Evolutionary conservation across 2,113 vertebrate species (phyloP).

Genomic region (Rhynchomys soricoides): DNA sequence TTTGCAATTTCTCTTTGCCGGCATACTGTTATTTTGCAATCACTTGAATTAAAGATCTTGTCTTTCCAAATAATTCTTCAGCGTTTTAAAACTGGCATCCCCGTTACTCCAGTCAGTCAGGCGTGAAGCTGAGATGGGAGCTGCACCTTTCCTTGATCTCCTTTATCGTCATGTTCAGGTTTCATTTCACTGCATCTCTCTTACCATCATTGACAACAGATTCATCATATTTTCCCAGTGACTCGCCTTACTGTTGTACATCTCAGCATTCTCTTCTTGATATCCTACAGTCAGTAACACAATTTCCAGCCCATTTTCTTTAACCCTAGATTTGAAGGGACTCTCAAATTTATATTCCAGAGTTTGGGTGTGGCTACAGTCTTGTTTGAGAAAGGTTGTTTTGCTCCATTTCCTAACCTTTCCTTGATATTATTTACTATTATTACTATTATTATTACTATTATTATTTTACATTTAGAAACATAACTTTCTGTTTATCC

Average conservation of each 20-base stretch:
- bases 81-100: slow-evolving; percentile 15
- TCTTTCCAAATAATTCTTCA: slow-evolving; percentile 43
- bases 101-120: background rate
- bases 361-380: background rate
- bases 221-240: background rate
- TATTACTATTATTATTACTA: background rate
- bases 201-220: background rate
- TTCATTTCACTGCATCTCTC: background rate
- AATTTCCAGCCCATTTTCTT: background rate
- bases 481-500: background rate
- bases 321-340: background rate
- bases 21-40: slow-evolving; percentile 31
- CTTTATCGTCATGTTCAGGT: background rate
- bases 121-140: background rate
- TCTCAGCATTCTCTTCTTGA: background rate
- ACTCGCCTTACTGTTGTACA: background rate
- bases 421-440: background rate
- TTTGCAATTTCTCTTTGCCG: background rate
- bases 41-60: slow-evolving; percentile 25
- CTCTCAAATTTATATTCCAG: background rate
- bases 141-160: background rate
- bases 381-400: background rate
- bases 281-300: background rate
- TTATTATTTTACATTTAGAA: background rate
- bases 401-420: background rate